Evolutionary conservation across 2,113 vertebrate species (phyloP).

Genomic region (Oreochromis tanganicae): DNA sequence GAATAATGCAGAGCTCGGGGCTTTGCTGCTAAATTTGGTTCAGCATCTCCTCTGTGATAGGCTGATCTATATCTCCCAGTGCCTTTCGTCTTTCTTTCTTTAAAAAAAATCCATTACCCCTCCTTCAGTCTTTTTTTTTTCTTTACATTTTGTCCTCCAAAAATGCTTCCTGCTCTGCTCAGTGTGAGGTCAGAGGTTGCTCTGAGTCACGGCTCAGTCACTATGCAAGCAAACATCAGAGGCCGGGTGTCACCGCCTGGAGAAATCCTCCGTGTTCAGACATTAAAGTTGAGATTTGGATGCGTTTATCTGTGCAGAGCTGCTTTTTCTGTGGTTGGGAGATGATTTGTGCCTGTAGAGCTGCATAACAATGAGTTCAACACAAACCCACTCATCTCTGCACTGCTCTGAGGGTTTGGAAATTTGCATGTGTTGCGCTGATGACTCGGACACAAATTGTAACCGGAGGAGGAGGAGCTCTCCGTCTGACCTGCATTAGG

Average conservation of each 20-base stretch:
- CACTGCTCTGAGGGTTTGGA: background rate
- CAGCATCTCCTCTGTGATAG: background rate
- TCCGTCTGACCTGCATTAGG: background rate
- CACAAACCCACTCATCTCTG: background rate
- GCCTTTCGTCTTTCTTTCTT: background rate
- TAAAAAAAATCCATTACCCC: background rate
- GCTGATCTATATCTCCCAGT: background rate
- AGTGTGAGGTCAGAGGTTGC: background rate
- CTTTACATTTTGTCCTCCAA: background rate
- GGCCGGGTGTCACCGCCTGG: background rate
- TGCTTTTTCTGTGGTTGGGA: background rate
- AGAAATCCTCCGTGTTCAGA: background rate
- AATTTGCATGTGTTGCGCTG: background rate
- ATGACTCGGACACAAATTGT: background rate
- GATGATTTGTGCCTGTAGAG: background rate
- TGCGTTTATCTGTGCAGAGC: background rate
- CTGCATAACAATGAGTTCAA: background rate
- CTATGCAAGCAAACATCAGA: background rate
- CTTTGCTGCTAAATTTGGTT: slow-evolving; percentile 4
- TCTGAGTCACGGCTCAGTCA: background rate
- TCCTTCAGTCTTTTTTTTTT: background rate
- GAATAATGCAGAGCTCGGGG: slow-evolving; percentile 27
- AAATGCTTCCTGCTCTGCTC: background rate
- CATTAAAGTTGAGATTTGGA: background rate
- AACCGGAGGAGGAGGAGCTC: background rate